Evolutionary conservation across 2,113 vertebrate genomes (phyloP), one percentile per base, ranked within the genome.

Genomic region (Noctilio leporinus): DNA sequence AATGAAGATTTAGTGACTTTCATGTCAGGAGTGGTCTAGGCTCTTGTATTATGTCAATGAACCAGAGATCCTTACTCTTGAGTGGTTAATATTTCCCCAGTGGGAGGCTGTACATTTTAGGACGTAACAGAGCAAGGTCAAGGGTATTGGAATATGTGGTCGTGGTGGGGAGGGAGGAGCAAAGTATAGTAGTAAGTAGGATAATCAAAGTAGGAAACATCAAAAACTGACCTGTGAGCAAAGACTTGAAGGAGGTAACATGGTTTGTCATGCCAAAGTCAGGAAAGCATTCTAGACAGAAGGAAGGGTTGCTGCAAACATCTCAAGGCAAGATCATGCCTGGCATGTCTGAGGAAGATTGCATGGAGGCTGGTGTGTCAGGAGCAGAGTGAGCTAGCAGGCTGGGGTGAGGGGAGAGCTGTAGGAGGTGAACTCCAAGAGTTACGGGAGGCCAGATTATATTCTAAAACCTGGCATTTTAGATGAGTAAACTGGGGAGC

Each of bases 401-500:
- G n/a, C 5, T 19, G 28, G 11, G 1, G 8, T 22, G 16, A 40
- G 28, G 20, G 30, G 22, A 5, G 0, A 28, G 24, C 1, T 30
- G 0, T 76, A 38, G 33, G 49, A 10, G 8, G 22, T 94, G 45
- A 82, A 38, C 6, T 57, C 7, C 3, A 15, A 70, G 62, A 40
- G 7, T 77, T 73, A 16, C 1, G 6, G 67, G 30, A 70, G 16
- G 16, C 51, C 53, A 10, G 19, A 53, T 33, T n/a, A 20, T 33
- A 7, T 10, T 53, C 35, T 35, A n/a, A 87, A 26, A 38, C 80
- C 78, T n/a, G 33, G 5, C 2, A 2, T 45, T 81, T 65, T 45
- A 28, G 43, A 14, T 77, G 59, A 57, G 43, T 75, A 35, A 62
- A 76, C 14, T 76, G 12, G 10, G 22, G 40, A 73, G 16, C 28